Conservation (phyloP, 2,797 vertebrate genomes). For the Carcharodon carcharias region DNA sequence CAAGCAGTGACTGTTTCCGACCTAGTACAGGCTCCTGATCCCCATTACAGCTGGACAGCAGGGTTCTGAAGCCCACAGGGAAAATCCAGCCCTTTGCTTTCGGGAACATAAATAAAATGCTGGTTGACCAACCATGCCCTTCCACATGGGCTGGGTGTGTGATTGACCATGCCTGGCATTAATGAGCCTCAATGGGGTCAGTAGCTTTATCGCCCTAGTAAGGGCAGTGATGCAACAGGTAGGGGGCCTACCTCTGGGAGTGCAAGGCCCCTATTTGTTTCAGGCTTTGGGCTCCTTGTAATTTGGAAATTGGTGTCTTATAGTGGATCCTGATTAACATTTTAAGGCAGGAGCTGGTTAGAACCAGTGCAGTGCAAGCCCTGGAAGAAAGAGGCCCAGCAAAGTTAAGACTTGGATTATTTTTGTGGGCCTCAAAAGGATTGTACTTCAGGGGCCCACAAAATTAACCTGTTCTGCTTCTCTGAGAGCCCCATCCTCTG, state of each 20-base stretch:
- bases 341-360: not conserved
- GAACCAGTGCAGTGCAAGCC: not conserved
- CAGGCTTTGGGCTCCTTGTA: not conserved
- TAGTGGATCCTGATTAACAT: no score
- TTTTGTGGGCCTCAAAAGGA: not conserved
- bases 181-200: not conserved
- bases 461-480: not conserved
- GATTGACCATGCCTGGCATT: no score
- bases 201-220: not conserved
- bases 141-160: no score
- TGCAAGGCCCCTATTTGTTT: not conserved
- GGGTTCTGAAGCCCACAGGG: no score
- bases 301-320: not conserved
- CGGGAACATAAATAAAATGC: not conserved
- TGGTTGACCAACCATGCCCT: not conserved
- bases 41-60: no score
- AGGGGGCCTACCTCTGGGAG: not conserved
- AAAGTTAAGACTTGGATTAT: not conserved
- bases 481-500: not conserved
- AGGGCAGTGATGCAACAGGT: not conserved
- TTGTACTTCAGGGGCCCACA: not conserved
- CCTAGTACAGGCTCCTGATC: no score
- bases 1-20: no score
- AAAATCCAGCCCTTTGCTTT: not conserved
- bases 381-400: not conserved